These are phyloP conservation scores for Columbina picui DNA, from an alignment of 2,113 vertebrate genomes.

Conservation along the genomic window DNA sequence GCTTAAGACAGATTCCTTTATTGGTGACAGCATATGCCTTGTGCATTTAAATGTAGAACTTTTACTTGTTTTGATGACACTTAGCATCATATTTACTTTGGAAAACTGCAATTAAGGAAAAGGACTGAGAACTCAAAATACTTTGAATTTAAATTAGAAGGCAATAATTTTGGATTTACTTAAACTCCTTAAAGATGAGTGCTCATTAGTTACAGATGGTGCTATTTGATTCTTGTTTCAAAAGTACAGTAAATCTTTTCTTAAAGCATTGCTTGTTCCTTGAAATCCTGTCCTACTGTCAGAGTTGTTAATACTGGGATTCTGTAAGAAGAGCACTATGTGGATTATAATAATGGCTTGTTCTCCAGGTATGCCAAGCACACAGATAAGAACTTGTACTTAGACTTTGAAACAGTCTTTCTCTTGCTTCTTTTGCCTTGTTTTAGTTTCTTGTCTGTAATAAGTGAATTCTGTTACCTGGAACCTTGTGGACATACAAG, in stretches of 20 bases:
- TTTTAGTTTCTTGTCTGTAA: neutral
- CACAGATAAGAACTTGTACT: neutral
- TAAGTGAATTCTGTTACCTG: neutral
- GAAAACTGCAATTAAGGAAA: neutral
- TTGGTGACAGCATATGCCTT: neutral
- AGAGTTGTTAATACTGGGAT: neutral
- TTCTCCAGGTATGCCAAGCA: neutral
- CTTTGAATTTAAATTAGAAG: neutral
- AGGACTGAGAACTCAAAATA: neutral
- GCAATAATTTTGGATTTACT: neutral
- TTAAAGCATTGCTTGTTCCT: neutral
- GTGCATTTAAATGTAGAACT: neutral
- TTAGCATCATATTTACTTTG: neutral
- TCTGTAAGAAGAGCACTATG: neutral
- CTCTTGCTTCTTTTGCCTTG: neutral
- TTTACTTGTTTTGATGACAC: neutral
- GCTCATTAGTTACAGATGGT: neutral
- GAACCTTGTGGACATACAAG: neutral
- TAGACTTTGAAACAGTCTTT: neutral
- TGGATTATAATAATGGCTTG: neutral
- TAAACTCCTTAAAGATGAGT: accelerated
- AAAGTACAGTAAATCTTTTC: neutral
- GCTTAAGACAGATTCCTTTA: neutral
- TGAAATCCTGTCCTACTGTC: neutral
- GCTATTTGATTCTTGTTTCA: neutral